Evolutionary conservation across 2,797 vertebrate species (phyloP).

Genomic region (Helicolenus hilgendorfi): DNA sequence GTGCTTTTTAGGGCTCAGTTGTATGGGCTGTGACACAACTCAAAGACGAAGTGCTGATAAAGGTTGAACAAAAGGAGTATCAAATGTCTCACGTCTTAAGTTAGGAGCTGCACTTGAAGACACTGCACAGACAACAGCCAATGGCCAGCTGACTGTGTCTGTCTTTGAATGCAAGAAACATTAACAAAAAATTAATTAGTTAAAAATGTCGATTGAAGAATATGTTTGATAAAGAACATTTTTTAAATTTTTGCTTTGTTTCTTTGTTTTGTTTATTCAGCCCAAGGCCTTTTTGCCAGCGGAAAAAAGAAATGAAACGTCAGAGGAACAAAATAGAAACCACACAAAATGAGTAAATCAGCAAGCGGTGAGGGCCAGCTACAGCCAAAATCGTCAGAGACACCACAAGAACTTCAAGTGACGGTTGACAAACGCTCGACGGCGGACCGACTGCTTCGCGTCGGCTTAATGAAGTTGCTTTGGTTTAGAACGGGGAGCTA

Average conservation of each 20-base stretch:
- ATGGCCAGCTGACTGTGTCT: background rate
- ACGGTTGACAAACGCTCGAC: background rate
- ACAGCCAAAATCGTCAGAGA: background rate
- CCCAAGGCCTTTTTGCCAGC: background rate
- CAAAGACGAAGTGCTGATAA: background rate
- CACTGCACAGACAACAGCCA: background rate
- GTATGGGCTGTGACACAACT: background rate
- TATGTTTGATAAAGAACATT: background rate
- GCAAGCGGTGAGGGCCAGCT: background rate
- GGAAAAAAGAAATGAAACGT: background rate
- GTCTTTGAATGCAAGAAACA: background rate
- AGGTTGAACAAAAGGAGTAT: background rate
- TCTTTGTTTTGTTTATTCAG: background rate
- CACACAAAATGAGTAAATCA: background rate
- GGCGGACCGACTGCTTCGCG: background rate
- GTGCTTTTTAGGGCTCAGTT: too few species aligned
- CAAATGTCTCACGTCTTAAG: background rate
- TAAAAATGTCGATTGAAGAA: background rate
- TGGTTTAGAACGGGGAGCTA: background rate
- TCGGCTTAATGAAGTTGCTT: background rate
- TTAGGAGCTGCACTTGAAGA: background rate
- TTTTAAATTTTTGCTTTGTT: background rate
- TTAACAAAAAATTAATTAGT: background rate
- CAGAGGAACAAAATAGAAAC: background rate
- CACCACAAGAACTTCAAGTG: background rate